Percentiles rank a stretch among this genome's conserved stretches.
Conservation (phyloP, 2,888 invertebrate genomes). For the Conomelus anceps region DNA sequence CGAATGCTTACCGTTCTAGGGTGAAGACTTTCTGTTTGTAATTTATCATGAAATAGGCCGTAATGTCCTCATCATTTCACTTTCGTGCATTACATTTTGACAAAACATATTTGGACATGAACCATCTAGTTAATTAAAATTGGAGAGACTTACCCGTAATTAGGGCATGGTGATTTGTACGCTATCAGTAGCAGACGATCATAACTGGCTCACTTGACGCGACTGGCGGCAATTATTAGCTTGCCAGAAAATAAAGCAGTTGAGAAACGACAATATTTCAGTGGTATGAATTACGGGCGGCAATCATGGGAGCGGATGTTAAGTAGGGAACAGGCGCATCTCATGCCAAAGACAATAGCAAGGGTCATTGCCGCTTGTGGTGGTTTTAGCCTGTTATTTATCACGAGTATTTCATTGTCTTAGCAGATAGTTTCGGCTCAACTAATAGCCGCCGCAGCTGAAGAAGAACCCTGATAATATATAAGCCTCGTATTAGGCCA, state of each 20-base stretch:
- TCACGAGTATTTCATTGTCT: not conserved
- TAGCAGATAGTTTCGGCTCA: not conserved
- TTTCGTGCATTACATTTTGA: not conserved
- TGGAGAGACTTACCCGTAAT: not conserved
- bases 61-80: not conserved
- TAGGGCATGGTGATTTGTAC: not conserved
- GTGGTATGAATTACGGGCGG: not conserved
- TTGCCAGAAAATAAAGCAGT: not conserved
- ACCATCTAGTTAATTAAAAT: not conserved
- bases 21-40: no score
- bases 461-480: not conserved
- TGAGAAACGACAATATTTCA: not conserved
- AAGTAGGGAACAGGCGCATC: not conserved
- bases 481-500: not conserved
- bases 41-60: no score
- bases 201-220: not conserved
- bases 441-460: not conserved
- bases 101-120: not conserved
- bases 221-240: no score
- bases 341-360: not conserved
- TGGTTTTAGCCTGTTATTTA: not conserved
- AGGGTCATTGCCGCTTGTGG: not conserved
- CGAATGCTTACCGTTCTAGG: no score
- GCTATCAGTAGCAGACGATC: not conserved
- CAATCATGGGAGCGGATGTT: not conserved